A percentile compares a stretch with the other conserved stretches of the same genome.
phyloP scores from a whole-genome alignment of 2,797 vertebrate genomes.

The Acanthiza pusilla region DNA sequence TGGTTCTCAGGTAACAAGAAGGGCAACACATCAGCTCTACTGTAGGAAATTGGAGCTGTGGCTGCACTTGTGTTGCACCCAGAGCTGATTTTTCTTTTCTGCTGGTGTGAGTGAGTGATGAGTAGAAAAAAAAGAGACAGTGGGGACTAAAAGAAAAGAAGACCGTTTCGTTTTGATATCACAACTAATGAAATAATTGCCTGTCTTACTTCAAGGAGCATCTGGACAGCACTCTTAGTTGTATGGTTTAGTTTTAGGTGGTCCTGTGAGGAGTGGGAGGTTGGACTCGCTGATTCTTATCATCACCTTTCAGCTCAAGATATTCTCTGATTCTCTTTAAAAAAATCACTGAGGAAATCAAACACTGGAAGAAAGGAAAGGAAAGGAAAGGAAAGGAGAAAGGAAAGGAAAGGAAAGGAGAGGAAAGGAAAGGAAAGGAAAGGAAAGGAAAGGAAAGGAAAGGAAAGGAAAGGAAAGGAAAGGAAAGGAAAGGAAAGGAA shows the following conservation, averaged over 20 bases:
- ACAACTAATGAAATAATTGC: neutral
- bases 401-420: too few relatives aligned
- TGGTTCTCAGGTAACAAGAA: neutral
- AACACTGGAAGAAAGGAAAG: neutral
- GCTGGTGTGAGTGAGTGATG: neutral
- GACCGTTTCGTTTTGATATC: neutral
- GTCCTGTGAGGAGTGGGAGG: neutral
- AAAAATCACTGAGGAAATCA: neutral
- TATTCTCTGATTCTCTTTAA: neutral
- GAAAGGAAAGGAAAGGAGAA: rapidly evolving
- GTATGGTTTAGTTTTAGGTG: neutral
- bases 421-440: neutral
- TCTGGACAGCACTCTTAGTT: neutral
- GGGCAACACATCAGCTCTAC: neutral
- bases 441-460: neutral
- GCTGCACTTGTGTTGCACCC: neutral
- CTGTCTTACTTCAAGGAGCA: neutral
- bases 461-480: rapidly evolving
- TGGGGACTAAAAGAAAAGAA: neutral
- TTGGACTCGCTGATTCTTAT: neutral
- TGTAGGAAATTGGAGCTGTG: neutral
- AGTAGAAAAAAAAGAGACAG: neutral
- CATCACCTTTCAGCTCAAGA: neutral
- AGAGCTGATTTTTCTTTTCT: neutral
- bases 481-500: neutral